These are phyloP conservation scores for Eilema griseolum DNA, from an alignment of 2,888 invertebrate species.

Conservation along the genomic window DNA sequence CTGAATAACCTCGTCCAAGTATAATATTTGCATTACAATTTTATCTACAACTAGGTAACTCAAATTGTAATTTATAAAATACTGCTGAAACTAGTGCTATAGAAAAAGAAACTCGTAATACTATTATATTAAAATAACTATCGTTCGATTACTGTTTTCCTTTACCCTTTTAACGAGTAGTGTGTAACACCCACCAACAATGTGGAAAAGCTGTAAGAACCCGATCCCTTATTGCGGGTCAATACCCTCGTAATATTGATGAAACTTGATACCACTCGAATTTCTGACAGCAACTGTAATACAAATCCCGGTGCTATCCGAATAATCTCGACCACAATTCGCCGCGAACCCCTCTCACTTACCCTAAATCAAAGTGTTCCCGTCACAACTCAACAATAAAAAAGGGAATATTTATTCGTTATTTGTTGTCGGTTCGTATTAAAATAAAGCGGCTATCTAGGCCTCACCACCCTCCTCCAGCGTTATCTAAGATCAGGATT, in stretches of 20 bases:
- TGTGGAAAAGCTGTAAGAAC: conserved; percentile 49
- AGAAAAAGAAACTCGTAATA: no score
- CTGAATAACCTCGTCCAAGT: no score
- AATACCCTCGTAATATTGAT: conserved; percentile 72
- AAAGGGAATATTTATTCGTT: conserved; percentile 84
- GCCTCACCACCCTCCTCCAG: conserved; percentile 77
- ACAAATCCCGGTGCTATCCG: conserved; percentile 76
- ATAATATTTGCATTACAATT: no score
- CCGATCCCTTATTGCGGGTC: conserved; percentile 50
- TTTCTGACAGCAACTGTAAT: conserved; percentile 72
- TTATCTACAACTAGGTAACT: no score
- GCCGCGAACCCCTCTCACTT: conserved; percentile 74
- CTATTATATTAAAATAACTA: no score
- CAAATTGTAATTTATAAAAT: no score
- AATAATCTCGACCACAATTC: conserved; percentile 83
- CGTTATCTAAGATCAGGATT: conserved; percentile 84
- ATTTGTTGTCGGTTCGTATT: conserved; percentile 86
- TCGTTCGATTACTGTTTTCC: no score
- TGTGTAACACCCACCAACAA: conserved; percentile 54
- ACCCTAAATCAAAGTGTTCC: conserved; percentile 83
- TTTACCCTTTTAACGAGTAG: conserved; percentile 11
- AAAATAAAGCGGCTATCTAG: conserved; percentile 84
- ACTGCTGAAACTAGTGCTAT: no score
- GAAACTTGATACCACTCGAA: conserved; percentile 74
- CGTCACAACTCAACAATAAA: conserved; percentile 82